Base-by-base conservation (phyloP, 2,888 invertebrate genomes). In the Stenoptilia bipunctidactyla region DNA sequence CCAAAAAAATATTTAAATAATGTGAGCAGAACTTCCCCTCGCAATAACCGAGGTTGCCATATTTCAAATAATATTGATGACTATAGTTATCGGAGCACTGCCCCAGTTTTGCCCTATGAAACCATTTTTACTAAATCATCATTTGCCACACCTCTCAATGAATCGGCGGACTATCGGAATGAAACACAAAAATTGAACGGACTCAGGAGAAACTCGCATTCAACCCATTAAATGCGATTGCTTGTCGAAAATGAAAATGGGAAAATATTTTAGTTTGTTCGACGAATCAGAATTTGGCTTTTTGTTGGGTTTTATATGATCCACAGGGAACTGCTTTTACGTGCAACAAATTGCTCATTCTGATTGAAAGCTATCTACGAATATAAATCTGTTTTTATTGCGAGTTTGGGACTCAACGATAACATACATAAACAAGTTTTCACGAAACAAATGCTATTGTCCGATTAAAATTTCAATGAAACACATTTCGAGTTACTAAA, bases 231-330 rank as follows among this genome's bases (percentile, higher is more conserved):
- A 76, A 70, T 64, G 61, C 70, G 72, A 74, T 73, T 74, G 74
- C 75, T 76, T 76, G 77, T 77, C 76, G 68, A 74, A 80, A 77
- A 80, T 79, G 68, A 77, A 77, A 77, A 77, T 66, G 66, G 68
- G 60, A 63, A 74, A 74, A 76, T 69, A 74, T 79, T 70, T 76
- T 66, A 70, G 70, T 72, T 75, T 70, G 69, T 72, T 63, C 62
- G 52, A 53, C 53, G 54, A 51, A 61, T 61, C 68, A 62, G 67
- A 57, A 13, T 53, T 61, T 56, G 63, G 66, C 69, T 72, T 70
- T 72, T 73, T 61, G 56, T 58, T 59, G 67, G 71, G 67, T 73
- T 76, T 74, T 65, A 64, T 71, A 71, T 74, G 70, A 64, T 68
- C 73, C 72, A 50, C 55, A 58, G 71, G 65, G 71, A 66, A 55